Conservation (phyloP, 2,888 invertebrate genomes). For the Dryocosmus kuriphilus region DNA sequence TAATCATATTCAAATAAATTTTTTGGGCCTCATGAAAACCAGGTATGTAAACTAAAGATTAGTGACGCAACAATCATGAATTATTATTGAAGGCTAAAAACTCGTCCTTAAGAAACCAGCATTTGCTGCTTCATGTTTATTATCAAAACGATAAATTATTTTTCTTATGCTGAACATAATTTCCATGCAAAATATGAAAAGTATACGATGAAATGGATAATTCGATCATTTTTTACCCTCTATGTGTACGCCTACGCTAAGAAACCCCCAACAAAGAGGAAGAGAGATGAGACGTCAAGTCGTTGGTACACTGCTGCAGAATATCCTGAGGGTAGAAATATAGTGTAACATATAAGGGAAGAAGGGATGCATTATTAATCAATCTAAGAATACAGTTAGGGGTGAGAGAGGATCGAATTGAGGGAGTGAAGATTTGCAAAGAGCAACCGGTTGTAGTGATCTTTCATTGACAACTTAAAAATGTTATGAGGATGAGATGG, state of each 20-base stretch:
- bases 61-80: too few relatives aligned
- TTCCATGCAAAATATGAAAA: slow-evolving; percentile 1
- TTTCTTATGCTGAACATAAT: too few relatives aligned
- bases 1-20: too few relatives aligned
- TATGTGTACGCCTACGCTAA: neutral
- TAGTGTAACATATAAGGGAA: slow-evolving; percentile 20
- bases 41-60: too few relatives aligned
- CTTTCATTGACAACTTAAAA: slow-evolving; percentile 22
- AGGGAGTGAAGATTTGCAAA: slow-evolving; percentile 13
- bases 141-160: too few relatives aligned
- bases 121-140: too few relatives aligned
- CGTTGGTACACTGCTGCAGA: slow-evolving; percentile 6
- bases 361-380: slow-evolving; percentile 33
- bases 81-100: too few relatives aligned
- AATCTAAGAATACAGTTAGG: slow-evolving; percentile 17
- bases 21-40: too few relatives aligned
- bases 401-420: slow-evolving; percentile 9
- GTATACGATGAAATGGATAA: slow-evolving; percentile 18
- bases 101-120: too few relatives aligned
- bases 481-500: neutral
- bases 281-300: slow-evolving; percentile 20
- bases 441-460: slow-evolving; percentile 21
- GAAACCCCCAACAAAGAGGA: slow-evolving; percentile 17
- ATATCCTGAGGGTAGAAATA: slow-evolving; percentile 10
- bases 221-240: slow-evolving; percentile 19